Percentiles rank a stretch among this genome's conserved stretches.
Evolutionary conservation across 2,113 vertebrate species (phyloP).

Genomic region (Saiga tatarica): DNA sequence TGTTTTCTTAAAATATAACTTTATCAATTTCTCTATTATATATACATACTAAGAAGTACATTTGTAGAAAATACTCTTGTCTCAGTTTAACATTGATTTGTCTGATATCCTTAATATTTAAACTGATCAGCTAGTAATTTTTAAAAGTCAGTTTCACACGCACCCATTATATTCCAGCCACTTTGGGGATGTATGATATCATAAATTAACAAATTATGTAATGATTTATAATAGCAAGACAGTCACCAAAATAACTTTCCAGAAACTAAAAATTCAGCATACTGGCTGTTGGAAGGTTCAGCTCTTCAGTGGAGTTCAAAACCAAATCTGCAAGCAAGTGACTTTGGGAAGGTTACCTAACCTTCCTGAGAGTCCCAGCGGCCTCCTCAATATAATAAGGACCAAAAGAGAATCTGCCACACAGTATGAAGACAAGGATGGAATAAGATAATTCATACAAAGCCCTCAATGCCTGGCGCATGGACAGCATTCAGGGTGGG

Average conservation of each 20-base stretch:
- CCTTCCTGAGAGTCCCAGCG: not conserved
- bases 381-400: no score
- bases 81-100: not conserved
- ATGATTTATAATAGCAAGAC: not conserved
- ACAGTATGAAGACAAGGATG: not conserved
- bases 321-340: not conserved
- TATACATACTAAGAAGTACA: not conserved
- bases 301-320: not conserved
- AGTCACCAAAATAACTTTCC: not conserved
- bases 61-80: not conserved
- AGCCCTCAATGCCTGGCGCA: not conserved
- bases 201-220: not conserved
- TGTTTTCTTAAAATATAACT: not conserved
- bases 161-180: not conserved
- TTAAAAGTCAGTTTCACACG: not conserved
- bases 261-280: not conserved
- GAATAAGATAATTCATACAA: not conserved
- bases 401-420: not conserved
- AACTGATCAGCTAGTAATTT: not conserved
- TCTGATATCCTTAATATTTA: not conserved
- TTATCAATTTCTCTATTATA: not conserved
- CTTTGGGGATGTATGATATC: not conserved
- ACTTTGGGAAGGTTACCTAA: not conserved
- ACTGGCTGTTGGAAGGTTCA: not conserved
- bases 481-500: not conserved